phyloP scores from a whole-genome alignment of 1,140 invertebrate species.

The roundworm (Caenorhabditis elegans) region DNA sequence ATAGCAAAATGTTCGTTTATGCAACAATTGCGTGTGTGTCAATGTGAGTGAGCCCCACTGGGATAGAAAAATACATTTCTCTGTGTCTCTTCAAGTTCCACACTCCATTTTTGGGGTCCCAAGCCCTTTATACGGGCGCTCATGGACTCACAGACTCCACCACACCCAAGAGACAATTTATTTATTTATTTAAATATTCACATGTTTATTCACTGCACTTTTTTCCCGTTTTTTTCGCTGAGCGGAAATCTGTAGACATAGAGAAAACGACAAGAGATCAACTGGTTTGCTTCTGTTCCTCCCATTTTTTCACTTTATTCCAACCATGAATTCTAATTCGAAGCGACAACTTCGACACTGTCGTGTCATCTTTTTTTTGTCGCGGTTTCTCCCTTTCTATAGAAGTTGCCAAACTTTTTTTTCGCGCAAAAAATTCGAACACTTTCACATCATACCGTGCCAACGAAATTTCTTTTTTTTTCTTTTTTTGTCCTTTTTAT shows the following conservation, averaged over 20 bases:
- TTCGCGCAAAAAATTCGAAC: too few relatives aligned
- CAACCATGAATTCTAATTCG: conserved; percentile 1
- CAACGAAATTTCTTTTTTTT: neutral
- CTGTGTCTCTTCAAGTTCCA: neutral
- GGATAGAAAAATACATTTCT: neutral
- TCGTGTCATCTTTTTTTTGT: neutral
- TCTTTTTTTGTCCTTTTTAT: too few relatives aligned
- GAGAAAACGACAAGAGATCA: neutral
- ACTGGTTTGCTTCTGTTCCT: conserved; percentile 12
- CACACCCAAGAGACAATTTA: too few relatives aligned
- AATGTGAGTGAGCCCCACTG: conserved; percentile 18
- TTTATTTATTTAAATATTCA: conserved; percentile 5
- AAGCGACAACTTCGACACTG: conserved; percentile 13
- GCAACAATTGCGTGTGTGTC: conserved; percentile 26
- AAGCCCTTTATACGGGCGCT: neutral
- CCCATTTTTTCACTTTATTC: too few relatives aligned
- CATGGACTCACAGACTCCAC: too few relatives aligned
- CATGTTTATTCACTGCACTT: conserved; percentile 3
- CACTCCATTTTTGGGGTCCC: neutral
- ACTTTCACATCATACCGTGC: neutral
- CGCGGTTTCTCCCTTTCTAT: too few relatives aligned
- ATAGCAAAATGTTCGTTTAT: conserved; percentile 17
- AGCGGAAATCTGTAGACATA: neutral
- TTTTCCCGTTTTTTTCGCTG: neutral
- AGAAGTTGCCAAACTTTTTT: conserved; percentile 22